These are phyloP conservation scores for Neoaliturus tenellus DNA, from an alignment of 2,888 invertebrate genomes.

Conservation along the genomic window DNA sequence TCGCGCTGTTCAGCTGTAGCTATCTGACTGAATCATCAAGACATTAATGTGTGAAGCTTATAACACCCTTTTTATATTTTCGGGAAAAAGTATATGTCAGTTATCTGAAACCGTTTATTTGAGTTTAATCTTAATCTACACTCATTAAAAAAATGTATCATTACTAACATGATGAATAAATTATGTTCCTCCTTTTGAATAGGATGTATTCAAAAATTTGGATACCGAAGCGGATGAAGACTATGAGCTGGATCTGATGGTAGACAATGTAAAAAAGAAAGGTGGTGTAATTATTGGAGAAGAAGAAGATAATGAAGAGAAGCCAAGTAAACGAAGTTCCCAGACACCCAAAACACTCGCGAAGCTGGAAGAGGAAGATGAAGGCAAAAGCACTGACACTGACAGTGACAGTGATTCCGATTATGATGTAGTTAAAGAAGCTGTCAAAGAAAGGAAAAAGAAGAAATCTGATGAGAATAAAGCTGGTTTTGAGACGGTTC, in stretches of 20 bases:
- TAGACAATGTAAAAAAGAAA: slow-evolving; percentile 82
- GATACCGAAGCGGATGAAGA: slow-evolving; percentile 92
- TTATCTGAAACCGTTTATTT: no score
- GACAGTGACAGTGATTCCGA: slow-evolving; percentile 72
- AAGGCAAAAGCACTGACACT: slow-evolving; percentile 73
- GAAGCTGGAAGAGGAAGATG: slow-evolving; percentile 59
- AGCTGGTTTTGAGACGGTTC: slow-evolving; percentile 82
- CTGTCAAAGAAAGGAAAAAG: slow-evolving; percentile 68
- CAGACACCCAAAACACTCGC: slow-evolving; percentile 6
- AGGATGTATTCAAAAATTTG: slow-evolving; percentile 76
- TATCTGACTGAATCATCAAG: no score
- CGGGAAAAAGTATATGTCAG: no score
- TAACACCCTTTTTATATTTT: no score
- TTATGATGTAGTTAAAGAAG: slow-evolving; percentile 66
- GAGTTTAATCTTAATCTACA: no score
- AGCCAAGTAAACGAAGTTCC: slow-evolving; percentile 23
- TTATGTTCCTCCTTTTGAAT: slow-evolving; percentile 62
- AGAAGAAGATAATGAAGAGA: slow-evolving; percentile 69
- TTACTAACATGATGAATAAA: no score
- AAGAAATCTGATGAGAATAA: slow-evolving; percentile 63
- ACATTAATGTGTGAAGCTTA: no score
- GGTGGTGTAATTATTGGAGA: slow-evolving; percentile 76
- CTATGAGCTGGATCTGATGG: slow-evolving; percentile 88
- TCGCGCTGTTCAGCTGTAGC: no score
- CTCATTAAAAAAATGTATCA: no score